Evolutionary conservation across 2,113 vertebrate genomes (phyloP).

Genomic region (Lonchura striata): DNA sequence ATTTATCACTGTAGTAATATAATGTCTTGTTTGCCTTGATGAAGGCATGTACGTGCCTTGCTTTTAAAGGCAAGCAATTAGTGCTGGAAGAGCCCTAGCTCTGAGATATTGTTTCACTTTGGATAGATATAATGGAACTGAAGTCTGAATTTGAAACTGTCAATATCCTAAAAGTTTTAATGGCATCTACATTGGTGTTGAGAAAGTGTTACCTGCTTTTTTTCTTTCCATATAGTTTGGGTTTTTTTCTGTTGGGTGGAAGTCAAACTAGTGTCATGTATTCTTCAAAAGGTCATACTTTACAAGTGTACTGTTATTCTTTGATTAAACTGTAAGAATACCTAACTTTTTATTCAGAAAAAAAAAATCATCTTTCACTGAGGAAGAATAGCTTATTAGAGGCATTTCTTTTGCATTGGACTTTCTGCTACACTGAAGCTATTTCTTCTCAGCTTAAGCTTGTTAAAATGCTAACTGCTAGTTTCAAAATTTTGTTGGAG

Average conservation of each 20-base stretch:
- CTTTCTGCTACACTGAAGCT: neutral
- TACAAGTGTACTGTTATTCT: neutral
- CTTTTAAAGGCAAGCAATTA: neutral
- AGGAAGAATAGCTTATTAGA: neutral
- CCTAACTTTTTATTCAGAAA: neutral
- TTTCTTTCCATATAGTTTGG: neutral
- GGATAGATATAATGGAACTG: neutral
- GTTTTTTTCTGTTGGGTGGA: fast-evolving
- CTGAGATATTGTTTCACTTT: neutral
- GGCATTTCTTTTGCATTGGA: neutral
- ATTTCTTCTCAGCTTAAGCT: neutral
- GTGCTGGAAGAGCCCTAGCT: neutral
- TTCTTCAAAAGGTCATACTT: neutral
- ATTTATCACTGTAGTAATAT: neutral
- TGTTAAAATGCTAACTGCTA: neutral
- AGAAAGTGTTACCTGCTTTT: neutral
- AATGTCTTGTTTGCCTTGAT: neutral
- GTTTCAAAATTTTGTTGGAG: neutral
- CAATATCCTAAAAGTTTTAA: neutral
- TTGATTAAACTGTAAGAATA: neutral
- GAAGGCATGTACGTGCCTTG: neutral
- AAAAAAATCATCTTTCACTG: neutral
- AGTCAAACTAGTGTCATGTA: neutral
- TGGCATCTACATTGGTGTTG: neutral
- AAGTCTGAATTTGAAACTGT: neutral